These are phyloP conservation scores for Onthophagus taurus DNA, from an alignment of 1,140 invertebrate species.

Conservation along the genomic window DNA sequence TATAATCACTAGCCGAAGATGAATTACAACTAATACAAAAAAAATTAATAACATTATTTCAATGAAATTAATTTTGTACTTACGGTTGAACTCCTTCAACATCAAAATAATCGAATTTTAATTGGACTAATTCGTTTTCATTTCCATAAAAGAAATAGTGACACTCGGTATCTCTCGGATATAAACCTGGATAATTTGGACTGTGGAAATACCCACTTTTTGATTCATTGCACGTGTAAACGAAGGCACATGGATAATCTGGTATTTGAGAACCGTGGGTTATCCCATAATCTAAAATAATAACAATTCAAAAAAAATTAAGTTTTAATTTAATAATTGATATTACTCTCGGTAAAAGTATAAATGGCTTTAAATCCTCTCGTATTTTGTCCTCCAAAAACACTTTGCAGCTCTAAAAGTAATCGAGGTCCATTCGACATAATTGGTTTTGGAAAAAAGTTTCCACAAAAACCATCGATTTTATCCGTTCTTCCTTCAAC, in stretches of 20 bases:
- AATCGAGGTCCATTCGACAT: slow-evolving; percentile 84
- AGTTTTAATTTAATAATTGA: too few species aligned
- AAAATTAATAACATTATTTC: too few species aligned
- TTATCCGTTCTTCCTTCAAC: slow-evolving; percentile 70
- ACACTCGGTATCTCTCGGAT: slow-evolving; percentile 86
- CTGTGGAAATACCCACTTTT: slow-evolving; percentile 77
- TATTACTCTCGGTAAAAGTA: slow-evolving; percentile 82
- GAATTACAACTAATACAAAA: slow-evolving; percentile 64
- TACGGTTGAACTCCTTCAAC: slow-evolving; percentile 85
- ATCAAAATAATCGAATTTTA: slow-evolving; percentile 84
- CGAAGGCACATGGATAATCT: slow-evolving; percentile 68
- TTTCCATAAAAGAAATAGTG: slow-evolving; percentile 89
- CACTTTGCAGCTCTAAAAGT: slow-evolving; percentile 70
- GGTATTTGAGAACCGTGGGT: slow-evolving; percentile 61
- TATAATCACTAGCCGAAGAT: slow-evolving; percentile 80
- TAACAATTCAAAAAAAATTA: too few species aligned
- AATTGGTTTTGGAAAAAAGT: slow-evolving; percentile 63
- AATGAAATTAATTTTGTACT: too few species aligned
- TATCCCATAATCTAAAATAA: slow-evolving; percentile 69
- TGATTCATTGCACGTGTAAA: slow-evolving; percentile 68
- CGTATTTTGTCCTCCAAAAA: slow-evolving; percentile 56
- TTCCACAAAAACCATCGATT: slow-evolving; percentile 76
- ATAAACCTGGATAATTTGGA: slow-evolving; percentile 87
- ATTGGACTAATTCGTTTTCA: slow-evolving; percentile 67
- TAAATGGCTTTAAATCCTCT: slow-evolving; percentile 81